phyloP scores from a whole-genome alignment of 2,113 vertebrate genomes.

The Sinocyclocheilus grahami region DNA sequence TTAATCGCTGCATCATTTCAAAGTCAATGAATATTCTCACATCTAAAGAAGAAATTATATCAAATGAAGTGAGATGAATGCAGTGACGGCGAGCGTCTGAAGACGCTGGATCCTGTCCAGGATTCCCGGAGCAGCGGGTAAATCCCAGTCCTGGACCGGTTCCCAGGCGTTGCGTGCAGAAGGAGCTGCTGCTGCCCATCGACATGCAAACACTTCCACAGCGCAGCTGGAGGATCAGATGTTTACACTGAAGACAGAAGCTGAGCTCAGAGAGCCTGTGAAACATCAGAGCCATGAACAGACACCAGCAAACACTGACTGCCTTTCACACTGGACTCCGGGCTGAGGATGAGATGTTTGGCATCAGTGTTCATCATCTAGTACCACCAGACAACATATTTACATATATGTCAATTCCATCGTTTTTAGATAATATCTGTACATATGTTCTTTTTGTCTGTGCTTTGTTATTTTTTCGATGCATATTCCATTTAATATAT shows the following conservation, averaged over 20 bases:
- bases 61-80: no score
- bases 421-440: not conserved
- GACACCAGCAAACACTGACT: not conserved
- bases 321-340: not conserved
- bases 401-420: not conserved
- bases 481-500: no score
- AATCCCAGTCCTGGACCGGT: conserved; percentile 67
- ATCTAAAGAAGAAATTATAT: no score
- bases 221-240: conserved; percentile 50
- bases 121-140: conserved; percentile 69
- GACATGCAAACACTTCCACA: not conserved
- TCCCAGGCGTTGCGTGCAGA: conserved; percentile 67
- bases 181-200: not conserved
- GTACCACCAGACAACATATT: no score
- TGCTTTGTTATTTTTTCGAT: not conserved
- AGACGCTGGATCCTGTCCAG: no score
- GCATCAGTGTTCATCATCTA: no score
- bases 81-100: not conserved
- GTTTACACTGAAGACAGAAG: conserved; percentile 30
- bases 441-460: not conserved
- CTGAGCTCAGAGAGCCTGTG: not conserved
- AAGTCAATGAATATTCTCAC: no score
- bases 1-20: no score
- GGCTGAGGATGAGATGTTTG: not conserved
- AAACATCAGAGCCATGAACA: no score